Percentiles rank a stretch among this genome's conserved stretches.
These are phyloP conservation scores for Leuctra nigra DNA, from an alignment of 2,888 invertebrate species.

Conservation along the genomic window DNA sequence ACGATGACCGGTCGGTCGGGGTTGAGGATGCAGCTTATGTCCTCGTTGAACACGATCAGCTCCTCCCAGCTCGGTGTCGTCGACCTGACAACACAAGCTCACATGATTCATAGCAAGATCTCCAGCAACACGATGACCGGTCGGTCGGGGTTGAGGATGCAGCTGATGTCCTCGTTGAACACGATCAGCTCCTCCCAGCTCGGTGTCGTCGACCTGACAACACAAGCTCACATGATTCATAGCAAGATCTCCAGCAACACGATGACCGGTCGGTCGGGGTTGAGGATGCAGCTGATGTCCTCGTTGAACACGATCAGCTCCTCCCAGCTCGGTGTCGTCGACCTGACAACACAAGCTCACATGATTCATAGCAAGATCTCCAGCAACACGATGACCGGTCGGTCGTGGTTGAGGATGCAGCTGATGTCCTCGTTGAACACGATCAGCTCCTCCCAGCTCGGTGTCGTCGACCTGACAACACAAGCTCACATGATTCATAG, in stretches of 20 bases:
- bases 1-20: constrained; percentile 40
- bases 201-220: constrained; percentile 43
- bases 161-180: constrained; percentile 50
- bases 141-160: constrained; percentile 39
- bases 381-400: constrained; percentile 45
- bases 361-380: too few species aligned
- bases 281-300: constrained; percentile 41
- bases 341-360: too few species aligned
- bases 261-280: constrained; percentile 39
- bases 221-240: too few species aligned
- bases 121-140: constrained; percentile 47
- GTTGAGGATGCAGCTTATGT: constrained; percentile 40
- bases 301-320: constrained; percentile 58
- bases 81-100: too few species aligned
- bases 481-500: too few species aligned
- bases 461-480: constrained; percentile 41
- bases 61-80: constrained; percentile 58
- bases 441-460: constrained; percentile 59
- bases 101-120: too few species aligned
- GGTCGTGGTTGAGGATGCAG: constrained; percentile 39
- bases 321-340: constrained; percentile 54
- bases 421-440: constrained; percentile 52
- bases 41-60: constrained; percentile 54
- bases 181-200: constrained; percentile 60
- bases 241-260: constrained; percentile 49